Evolutionary conservation across 2,888 invertebrate genomes (phyloP).

Genomic region (Suillia variegata): DNA sequence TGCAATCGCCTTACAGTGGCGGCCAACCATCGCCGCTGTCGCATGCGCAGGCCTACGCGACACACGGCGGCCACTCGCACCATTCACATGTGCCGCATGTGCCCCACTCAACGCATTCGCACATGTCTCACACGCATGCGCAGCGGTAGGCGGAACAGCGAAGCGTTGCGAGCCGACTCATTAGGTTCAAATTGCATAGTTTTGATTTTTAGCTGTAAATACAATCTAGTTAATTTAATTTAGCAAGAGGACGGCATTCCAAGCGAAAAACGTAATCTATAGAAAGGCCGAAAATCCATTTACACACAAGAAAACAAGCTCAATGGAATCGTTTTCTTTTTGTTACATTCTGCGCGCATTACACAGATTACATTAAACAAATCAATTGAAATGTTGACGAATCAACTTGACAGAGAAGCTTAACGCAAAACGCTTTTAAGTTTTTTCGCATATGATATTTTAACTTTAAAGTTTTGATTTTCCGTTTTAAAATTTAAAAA

Average conservation of each 20-base stretch:
- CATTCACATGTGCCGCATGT: constrained; percentile 75
- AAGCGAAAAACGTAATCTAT: neutral
- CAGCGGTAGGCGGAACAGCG: constrained; percentile 85
- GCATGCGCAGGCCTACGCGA: constrained; percentile 61
- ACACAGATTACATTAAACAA: too few relatives aligned
- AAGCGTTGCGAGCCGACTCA: neutral
- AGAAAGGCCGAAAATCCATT: neutral
- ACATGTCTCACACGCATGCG: constrained; percentile 75
- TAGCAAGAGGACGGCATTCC: constrained; percentile 7
- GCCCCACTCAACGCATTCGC: constrained; percentile 65
- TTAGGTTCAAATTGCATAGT: constrained; percentile 9
- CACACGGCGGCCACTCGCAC: constrained; percentile 60
- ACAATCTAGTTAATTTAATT: neutral
- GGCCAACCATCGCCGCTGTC: constrained; percentile 73
- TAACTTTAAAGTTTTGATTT: too few relatives aligned
- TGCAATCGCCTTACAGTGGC: constrained; percentile 67
- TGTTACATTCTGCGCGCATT: too few relatives aligned
- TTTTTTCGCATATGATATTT: too few relatives aligned
- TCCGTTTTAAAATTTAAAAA: too few relatives aligned
- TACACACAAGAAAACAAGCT: too few relatives aligned
- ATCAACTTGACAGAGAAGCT: too few relatives aligned
- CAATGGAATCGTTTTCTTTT: too few relatives aligned
- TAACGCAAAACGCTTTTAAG: too few relatives aligned
- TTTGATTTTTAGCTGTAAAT: constrained; percentile 11
- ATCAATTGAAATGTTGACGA: too few relatives aligned